Evolutionary conservation across 2,888 invertebrate genomes (phyloP), one percentile per base, ranked within the genome.

Genomic region (Troglohyphantes excavatus): DNA sequence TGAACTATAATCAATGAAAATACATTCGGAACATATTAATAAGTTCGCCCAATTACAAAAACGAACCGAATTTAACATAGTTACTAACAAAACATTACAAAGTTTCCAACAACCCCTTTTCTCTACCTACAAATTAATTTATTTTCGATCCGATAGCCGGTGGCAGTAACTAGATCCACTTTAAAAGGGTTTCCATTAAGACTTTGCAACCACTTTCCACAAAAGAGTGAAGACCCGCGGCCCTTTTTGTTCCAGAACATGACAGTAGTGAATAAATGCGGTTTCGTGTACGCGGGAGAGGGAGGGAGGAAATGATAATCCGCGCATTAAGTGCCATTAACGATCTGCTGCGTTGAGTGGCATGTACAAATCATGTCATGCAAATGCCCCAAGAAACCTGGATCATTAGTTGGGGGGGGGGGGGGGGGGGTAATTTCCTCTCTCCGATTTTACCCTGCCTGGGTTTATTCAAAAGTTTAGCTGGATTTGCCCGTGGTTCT

Each of bases 271-370:
- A 78, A 43, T 78, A 78, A 78, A 65, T 43, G 78, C 29, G 19
- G 75, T 29, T 75, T 68, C 29, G 19, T 29, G 70, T 21, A 17
- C 39, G 63, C 61, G 46, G 70, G 61, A 13, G 23, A 17, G 27
- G 26, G 26, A 21, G n/a, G 21, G 73, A 23, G 26, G 17, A 53
- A 75, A 81, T 88, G 70, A 88, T 81, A 88, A 81, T 81, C 81
- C 65, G 19, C 33, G 46, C 87, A 81, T 81, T 81, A 88, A 86
- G 86, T 86, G 67, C 81, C 87, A 88, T 88, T 88, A 88, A 88
- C 87, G 67, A 68, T 73, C 87, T 29, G 81, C 65, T 67, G 86
- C 39, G 33, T 43, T 43, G 72, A 72, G 67, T 73, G 87, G 81
- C 81, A 75, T 81, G 87, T 81, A 65, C 87, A 81, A 79, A 67